Evolutionary conservation across 2,888 invertebrate genomes (phyloP).

Genomic region (Steromphala cineraria): DNA sequence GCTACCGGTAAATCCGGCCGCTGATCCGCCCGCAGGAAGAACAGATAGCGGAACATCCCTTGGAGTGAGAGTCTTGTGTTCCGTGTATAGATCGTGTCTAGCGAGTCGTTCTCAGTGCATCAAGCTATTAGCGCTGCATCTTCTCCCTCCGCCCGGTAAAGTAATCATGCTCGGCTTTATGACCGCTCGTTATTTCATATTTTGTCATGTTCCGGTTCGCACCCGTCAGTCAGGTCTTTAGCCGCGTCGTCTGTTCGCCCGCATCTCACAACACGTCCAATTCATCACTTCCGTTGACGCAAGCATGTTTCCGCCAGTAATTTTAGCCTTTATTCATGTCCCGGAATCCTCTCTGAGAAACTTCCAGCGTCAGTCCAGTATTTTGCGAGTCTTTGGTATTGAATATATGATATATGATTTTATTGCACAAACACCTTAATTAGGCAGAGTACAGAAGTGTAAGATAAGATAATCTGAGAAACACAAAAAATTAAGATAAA

Average conservation of each 20-base stretch:
- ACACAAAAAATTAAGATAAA: no score
- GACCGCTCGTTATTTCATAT: conserved; percentile 2
- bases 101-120: no score
- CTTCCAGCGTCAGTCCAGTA: background rate
- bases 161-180: background rate
- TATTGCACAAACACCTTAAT: no score
- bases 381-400: background rate
- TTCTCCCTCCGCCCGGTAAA: background rate
- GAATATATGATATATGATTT: no score
- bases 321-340: background rate
- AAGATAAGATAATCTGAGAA: no score
- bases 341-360: background rate
- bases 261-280: background rate
- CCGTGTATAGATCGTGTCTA: no score
- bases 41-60: no score
- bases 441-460: no score
- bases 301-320: background rate
- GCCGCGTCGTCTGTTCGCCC: background rate
- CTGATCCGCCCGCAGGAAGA: no score
- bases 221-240: background rate
- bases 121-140: no score
- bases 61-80: no score
- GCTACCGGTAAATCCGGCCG: no score
- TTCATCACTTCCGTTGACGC: conserved; percentile 4
- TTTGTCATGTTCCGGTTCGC: background rate